These are phyloP conservation scores for Macrobrachium nipponense DNA, from an alignment of 1,140 invertebrate genomes.

Conservation along the genomic window DNA sequence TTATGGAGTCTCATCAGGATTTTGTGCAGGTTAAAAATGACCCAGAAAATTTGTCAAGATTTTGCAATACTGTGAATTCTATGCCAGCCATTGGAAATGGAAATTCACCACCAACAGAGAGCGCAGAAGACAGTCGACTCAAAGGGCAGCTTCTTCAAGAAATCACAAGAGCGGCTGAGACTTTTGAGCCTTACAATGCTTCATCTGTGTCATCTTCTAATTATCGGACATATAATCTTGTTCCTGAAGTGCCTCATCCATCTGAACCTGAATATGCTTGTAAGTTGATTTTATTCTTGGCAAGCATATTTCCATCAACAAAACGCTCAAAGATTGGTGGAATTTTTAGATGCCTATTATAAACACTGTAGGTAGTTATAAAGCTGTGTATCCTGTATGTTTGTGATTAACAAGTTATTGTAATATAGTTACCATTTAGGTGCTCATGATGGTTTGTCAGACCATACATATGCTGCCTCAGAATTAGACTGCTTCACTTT, in stretches of 20 bases:
- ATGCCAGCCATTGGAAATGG: not conserved
- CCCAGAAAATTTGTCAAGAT: conserved; percentile 32
- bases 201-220: conserved; percentile 4
- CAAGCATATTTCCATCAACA: too few relatives aligned
- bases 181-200: conserved; percentile 42
- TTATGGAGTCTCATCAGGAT: not conserved
- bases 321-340: not conserved
- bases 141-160: conserved; percentile 49
- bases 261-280: not conserved
- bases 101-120: conserved; percentile 3
- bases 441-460: too few relatives aligned
- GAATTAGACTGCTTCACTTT: too few relatives aligned
- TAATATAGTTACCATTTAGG: too few relatives aligned
- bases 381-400: not conserved
- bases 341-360: not conserved
- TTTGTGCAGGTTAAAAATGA: conserved; percentile 49
- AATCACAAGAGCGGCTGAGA: conserved; percentile 48
- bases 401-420: too few relatives aligned
- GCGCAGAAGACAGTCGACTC: conserved; percentile 29
- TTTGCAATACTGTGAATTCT: conserved; percentile 23
- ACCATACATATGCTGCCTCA: too few relatives aligned
- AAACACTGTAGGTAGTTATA: not conserved
- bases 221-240: conserved; percentile 30
- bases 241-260: conserved; percentile 7
- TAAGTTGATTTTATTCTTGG: not conserved